A percentile compares a stretch with the other conserved stretches of the same genome.
These are phyloP conservation scores for Elephantulus edwardii DNA, from an alignment of 2,113 vertebrate species.

Conservation along the genomic window DNA sequence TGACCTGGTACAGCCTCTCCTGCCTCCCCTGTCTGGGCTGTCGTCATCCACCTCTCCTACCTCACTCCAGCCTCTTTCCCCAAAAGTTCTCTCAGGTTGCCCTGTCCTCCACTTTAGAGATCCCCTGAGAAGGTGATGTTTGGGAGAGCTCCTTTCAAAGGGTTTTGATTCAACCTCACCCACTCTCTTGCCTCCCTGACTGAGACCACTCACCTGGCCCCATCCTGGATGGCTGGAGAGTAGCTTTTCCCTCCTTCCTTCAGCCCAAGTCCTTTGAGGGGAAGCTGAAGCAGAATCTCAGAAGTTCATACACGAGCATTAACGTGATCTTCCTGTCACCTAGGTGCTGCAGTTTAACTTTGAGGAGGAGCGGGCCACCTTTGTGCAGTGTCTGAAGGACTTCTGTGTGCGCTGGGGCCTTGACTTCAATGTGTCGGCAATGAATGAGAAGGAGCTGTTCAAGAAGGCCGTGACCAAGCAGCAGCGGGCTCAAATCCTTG, in stretches of 20 bases:
- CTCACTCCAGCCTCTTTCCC: neutral
- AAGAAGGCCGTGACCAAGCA: slow-evolving; percentile 90
- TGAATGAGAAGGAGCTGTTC: slow-evolving; percentile 88
- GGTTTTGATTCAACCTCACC: neutral
- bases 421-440: slow-evolving; percentile 81
- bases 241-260: neutral
- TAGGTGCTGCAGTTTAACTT: slow-evolving; percentile 93
- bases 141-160: neutral
- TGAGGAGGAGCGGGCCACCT: slow-evolving; percentile 84
- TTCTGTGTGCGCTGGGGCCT: slow-evolving; percentile 71
- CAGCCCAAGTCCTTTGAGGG: no score
- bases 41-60: neutral
- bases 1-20: slow-evolving; percentile 88
- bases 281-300: neutral
- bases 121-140: neutral
- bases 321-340: neutral
- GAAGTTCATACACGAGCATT: neutral
- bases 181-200: neutral
- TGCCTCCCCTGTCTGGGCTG: neutral
- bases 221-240: neutral
- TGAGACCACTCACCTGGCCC: neutral
- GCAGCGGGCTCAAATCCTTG: slow-evolving; percentile 91
- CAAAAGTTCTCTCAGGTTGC: neutral
- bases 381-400: slow-evolving; percentile 82
- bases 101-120: neutral